Conservation (phyloP, 2,888 invertebrate species). For the Sarcophaga variegata region DNA sequence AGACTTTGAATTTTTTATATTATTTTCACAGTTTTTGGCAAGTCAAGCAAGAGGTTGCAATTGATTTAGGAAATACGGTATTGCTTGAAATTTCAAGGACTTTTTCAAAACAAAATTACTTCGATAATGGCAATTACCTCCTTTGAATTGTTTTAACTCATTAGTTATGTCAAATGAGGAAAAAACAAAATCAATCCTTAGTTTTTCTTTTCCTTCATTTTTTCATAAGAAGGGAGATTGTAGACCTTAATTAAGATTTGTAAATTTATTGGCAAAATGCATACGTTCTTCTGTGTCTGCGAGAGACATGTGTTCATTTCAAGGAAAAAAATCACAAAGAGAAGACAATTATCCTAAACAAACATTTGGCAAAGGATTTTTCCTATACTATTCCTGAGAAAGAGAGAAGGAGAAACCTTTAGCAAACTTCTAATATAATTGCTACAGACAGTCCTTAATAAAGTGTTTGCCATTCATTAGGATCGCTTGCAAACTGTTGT, state of each 20-base stretch:
- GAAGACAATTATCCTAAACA: constrained; percentile 37
- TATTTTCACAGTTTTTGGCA: background rate
- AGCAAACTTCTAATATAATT: no score
- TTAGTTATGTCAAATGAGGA: no score
- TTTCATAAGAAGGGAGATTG: no score
- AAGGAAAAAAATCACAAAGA: background rate
- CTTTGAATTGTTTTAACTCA: no score
- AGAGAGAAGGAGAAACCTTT: no score
- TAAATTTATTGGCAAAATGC: no score
- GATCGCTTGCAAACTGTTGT: no score
- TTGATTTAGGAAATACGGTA: constrained; percentile 20
- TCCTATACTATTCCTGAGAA: no score
- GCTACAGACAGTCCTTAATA: background rate
- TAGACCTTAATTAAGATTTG: no score
- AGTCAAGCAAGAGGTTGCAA: constrained; percentile 5
- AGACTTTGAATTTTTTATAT: constrained; percentile 39
- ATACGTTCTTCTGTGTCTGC: no score
- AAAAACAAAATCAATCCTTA: no score
- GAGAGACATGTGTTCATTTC: background rate
- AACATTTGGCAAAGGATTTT: constrained; percentile 17
- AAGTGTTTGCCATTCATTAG: constrained; percentile 33
- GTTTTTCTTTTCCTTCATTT: no score
- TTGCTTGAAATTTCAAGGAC: constrained; percentile 43
- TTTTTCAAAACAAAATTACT: constrained; percentile 23
- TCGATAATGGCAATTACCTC: constrained; percentile 9